A percentile compares a stretch with the other conserved stretches of the same genome.
phyloP scores from a whole-genome alignment of 1,140 invertebrate genomes.

The Wiebesia pumilae region DNA sequence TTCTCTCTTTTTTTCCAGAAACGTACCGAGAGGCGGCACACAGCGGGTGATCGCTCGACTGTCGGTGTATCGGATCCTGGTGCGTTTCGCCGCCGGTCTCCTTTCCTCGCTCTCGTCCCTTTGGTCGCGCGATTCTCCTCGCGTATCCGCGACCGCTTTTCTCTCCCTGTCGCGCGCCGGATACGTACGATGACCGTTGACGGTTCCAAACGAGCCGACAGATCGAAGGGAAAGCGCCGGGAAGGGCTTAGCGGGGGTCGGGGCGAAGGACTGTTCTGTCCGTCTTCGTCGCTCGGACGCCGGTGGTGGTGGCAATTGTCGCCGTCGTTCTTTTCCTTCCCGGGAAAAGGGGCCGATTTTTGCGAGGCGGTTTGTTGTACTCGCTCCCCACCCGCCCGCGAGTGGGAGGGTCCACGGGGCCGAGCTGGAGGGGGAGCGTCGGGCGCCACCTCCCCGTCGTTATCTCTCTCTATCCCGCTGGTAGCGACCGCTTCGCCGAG shows the following conservation, averaged over 20 bases:
- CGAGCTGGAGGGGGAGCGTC: not conserved
- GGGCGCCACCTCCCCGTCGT: constrained; percentile 46
- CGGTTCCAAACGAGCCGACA: constrained; percentile 23
- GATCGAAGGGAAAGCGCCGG: constrained; percentile 4
- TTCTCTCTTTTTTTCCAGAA: constrained; percentile 55
- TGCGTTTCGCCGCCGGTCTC: not conserved
- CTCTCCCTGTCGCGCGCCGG: not conserved
- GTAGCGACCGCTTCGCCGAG: constrained; percentile 8
- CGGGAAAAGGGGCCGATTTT: constrained; percentile 76
- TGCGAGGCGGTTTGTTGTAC: constrained; percentile 68
- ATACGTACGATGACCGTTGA: constrained; percentile 39
- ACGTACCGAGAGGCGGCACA: constrained; percentile 62
- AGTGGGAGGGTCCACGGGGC: constrained; percentile 42
- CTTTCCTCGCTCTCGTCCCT: not conserved
- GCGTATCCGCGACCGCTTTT: not conserved
- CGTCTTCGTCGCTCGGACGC: constrained; percentile 46
- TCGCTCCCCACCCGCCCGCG: constrained; percentile 19
- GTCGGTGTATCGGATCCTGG: constrained; percentile 25
- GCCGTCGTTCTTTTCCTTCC: constrained; percentile 70
- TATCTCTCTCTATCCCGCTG: constrained; percentile 52
- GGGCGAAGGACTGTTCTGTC: not conserved
- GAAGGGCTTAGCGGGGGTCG: constrained; percentile 42
- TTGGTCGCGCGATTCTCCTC: not conserved
- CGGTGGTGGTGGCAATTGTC: constrained; percentile 67
- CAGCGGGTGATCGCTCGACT: constrained; percentile 52